Conservation (phyloP, 2,113 vertebrate species). For the Morone chrysops region DNA sequence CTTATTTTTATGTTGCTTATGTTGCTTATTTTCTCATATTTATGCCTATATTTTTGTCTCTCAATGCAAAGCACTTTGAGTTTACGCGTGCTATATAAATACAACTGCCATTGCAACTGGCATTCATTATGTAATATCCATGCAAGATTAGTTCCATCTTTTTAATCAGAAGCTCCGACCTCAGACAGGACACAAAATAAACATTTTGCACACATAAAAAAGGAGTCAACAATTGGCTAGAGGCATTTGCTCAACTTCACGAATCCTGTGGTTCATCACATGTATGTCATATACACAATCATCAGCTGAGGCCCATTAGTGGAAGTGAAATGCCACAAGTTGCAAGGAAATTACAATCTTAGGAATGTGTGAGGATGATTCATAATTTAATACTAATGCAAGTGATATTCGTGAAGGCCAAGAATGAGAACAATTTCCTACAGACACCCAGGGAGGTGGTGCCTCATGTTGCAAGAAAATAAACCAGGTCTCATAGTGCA, state of each 20-base stretch:
- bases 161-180: not conserved
- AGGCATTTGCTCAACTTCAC: slow-evolving; percentile 20
- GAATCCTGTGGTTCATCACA: slow-evolving; percentile 46
- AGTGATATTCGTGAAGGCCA: not conserved
- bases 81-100: no score
- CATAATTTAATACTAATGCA: not conserved
- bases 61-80: no score
- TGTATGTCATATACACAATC: slow-evolving; percentile 18
- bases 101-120: no score
- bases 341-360: not conserved
- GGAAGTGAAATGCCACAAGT: slow-evolving; percentile 23
- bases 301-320: slow-evolving; percentile 12
- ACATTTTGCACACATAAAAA: not conserved
- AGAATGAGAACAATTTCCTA: not conserved
- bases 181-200: not conserved
- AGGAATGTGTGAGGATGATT: slow-evolving; percentile 11
- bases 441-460: not conserved
- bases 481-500: not conserved
- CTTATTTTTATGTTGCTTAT: no score
- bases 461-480: not conserved
- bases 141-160: not conserved
- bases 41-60: no score
- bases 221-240: not conserved
- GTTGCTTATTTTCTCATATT: no score
- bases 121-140: not conserved